Percentiles rank a stretch among this genome's conserved stretches.
phyloP scores from a whole-genome alignment of 2,888 invertebrate species.

The Drosophila mayaguana region DNA sequence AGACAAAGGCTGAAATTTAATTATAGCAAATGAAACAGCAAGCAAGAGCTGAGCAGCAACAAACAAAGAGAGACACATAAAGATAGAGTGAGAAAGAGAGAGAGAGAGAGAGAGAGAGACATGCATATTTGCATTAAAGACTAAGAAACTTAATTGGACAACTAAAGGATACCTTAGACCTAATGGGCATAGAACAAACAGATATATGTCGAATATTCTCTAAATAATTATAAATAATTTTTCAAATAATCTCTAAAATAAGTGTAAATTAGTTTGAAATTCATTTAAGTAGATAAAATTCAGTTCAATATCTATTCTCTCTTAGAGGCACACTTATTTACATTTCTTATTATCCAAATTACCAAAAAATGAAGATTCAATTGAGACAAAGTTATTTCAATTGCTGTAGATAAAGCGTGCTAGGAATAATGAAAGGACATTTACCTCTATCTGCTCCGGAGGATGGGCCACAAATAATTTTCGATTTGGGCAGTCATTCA shows the following conservation, averaged over 20 bases:
- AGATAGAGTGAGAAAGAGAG: background rate
- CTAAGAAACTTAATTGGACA: background rate
- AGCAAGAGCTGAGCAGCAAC: too few relatives aligned
- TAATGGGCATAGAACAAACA: too few relatives aligned
- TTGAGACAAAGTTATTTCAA: background rate
- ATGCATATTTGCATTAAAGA: background rate
- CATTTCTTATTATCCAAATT: background rate
- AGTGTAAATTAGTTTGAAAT: background rate
- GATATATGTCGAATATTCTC: too few relatives aligned
- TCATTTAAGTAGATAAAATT: too few relatives aligned
- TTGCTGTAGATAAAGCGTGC: background rate
- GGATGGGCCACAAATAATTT: constrained; percentile 13
- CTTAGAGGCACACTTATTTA: background rate
- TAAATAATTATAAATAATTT: too few relatives aligned
- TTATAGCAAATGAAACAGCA: background rate
- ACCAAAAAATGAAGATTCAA: background rate
- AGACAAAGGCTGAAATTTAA: background rate
- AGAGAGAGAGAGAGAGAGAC: background rate
- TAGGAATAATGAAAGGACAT: background rate
- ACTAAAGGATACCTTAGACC: background rate
- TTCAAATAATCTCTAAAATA: too few relatives aligned
- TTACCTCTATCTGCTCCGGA: background rate
- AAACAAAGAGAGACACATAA: background rate
- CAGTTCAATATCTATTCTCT: too few relatives aligned
- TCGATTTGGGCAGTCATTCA: constrained; percentile 44